phyloP scores from a whole-genome alignment of 30 jellyfish, hydroid and myxozoan genomes.

The Clytia hemisphaerica region DNA sequence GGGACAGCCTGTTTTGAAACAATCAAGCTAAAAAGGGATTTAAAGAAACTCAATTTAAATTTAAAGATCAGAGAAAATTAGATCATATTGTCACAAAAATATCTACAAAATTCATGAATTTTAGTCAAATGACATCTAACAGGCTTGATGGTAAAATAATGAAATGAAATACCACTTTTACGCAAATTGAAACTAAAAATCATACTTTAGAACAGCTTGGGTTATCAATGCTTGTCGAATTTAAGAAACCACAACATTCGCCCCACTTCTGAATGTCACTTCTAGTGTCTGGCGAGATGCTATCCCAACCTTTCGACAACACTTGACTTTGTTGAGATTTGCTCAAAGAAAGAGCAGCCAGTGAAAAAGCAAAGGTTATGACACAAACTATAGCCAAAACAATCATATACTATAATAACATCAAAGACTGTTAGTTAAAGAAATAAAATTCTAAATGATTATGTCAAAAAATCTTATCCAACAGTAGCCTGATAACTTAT shows the following conservation, averaged over 20 bases:
- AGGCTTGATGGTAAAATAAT: not conserved
- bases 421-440: too few species aligned
- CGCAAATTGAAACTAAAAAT: not conserved
- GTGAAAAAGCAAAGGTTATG: conserved; percentile 75
- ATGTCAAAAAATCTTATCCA: too few species aligned
- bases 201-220: conserved; percentile 53
- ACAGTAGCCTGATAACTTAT: too few species aligned
- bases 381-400: conserved; percentile 51
- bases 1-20: conserved; percentile 44
- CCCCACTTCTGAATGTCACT: conserved; percentile 46
- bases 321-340: conserved; percentile 51
- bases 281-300: conserved; percentile 44
- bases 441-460: too few species aligned
- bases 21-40: conserved; percentile 29
- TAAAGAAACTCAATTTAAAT: not conserved
- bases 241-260: conserved; percentile 84
- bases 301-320: conserved; percentile 69
- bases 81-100: not conserved
- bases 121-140: not conserved
- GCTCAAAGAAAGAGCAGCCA: conserved; percentile 88
- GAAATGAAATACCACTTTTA: not conserved
- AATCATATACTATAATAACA: conserved; percentile 56
- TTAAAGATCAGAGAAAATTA: not conserved
- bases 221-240: conserved; percentile 36
- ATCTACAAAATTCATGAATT: not conserved